phyloP scores from a whole-genome alignment of 2,888 invertebrate genomes.

The Limnephilus auricula region DNA sequence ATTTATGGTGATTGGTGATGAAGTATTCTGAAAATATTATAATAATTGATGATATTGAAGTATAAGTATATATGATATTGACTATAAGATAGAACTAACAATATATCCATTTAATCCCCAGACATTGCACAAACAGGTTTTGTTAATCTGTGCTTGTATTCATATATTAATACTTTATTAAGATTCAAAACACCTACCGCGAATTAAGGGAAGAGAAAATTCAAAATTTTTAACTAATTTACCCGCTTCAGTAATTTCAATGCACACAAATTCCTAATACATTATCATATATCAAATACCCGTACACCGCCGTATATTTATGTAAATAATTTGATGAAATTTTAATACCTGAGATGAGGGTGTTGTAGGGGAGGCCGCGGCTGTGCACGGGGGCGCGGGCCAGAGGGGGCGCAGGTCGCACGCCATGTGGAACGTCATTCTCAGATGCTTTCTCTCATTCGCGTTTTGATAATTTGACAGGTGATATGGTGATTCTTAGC shows the following conservation, averaged over 20 bases:
- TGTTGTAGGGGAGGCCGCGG: background rate
- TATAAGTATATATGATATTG: too few species aligned
- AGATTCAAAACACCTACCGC: background rate
- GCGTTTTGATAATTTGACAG: slow-evolving; percentile 64
- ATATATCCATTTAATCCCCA: too few species aligned
- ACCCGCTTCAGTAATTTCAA: slow-evolving; percentile 5
- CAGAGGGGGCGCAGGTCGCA: slow-evolving; percentile 28
- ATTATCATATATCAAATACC: slow-evolving; percentile 12
- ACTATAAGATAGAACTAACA: too few species aligned
- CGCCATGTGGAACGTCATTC: slow-evolving; percentile 55
- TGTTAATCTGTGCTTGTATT: background rate
- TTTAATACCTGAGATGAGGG: slow-evolving; percentile 43
- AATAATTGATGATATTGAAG: too few species aligned
- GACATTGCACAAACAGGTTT: too few species aligned
- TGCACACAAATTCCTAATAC: background rate
- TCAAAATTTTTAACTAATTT: background rate
- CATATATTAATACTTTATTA: background rate
- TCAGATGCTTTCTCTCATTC: slow-evolving; percentile 60
- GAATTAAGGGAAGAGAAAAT: background rate
- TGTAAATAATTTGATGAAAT: slow-evolving; percentile 50
- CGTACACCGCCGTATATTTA: slow-evolving; percentile 30
- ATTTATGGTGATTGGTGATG: too few species aligned
- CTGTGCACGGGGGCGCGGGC: background rate
- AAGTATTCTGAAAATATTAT: too few species aligned
- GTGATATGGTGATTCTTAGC: slow-evolving; percentile 62